Evolutionary conservation across 1,140 invertebrate species (phyloP), one percentile per base, ranked within the genome.

Genomic region (Sarcophaga bullata): DNA sequence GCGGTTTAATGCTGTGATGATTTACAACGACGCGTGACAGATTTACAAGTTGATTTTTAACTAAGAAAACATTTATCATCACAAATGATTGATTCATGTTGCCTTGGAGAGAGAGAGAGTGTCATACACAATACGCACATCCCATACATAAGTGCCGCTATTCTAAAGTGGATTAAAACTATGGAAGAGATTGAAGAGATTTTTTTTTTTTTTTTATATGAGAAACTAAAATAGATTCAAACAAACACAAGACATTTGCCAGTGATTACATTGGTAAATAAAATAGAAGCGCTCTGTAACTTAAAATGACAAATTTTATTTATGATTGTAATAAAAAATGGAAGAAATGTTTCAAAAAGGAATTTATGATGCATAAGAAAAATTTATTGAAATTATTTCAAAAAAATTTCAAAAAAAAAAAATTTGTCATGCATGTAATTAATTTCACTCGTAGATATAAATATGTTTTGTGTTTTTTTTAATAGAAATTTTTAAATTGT

Each of bases 11-110:
- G 75, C 75, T 78, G 75, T 78, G 75, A 78, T 78, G 75, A 78
- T 78, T 78, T 78, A 78, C 75, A 78, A 78, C 75, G 75, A 50
- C 75, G 75, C 75, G 75, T 78, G 75, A 78, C 75, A 78, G 75
- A 78, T 78, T 78, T 78, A 78, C 75, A 78, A 78, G 75, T 78
- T 78, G 75, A 17, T 19, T 78, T 78, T 78, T 49, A 17, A 19
- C 75, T 19, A 78, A 78, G n/a, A n/a, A 78, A 8, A 78, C 75
- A 78, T 78, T 78, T 78, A 78, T 78, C 75, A 78, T 49, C 37
- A 10, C 19, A 68, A 68, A 68, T 68, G 62, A 68, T n/a, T 19
- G 62, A 68, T 68, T n/a, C 62, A 19, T 19, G 7, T 68, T 19
- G 62, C 25, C 25, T 37, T 37, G 1, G 1, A 37, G n/a, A 68